Base-by-base conservation (phyloP, 1,140 invertebrate genomes). In the Caenorhabditis latens region DNA sequence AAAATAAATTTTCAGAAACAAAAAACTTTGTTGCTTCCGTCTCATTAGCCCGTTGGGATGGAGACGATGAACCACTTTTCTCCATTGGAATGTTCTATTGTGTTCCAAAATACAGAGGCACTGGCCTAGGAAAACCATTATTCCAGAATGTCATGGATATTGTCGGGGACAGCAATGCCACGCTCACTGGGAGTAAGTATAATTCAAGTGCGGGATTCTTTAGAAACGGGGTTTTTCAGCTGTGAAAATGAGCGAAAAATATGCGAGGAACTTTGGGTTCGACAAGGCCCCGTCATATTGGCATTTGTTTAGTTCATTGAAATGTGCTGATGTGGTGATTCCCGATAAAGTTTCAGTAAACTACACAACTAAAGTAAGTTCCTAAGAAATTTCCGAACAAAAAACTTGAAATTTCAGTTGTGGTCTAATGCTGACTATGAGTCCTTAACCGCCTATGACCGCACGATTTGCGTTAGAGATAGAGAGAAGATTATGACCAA, bases 121-220 rank as follows among this genome's bases (percentile, higher is more conserved):
- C n/a, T 9, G 71, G 71, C 14, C 46, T 79, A 24, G 71, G 46
- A 79, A 79, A 79, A 24, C 71, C 43, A 24, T 32, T 79, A 53
- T 79, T 79, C 46, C 6, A 79, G 71, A 50, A 79, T 9, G 71
- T 79, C 9, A 79, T 79, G 71, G 71, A 79, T 50, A 79, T 79
- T 79, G 71, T 50, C 9, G 71, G 71, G 4, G 71, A 79, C 19
- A 48, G 32, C 53, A 79, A 79, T 24, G 43, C 46, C 16, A 79
- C 71, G 1, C 53, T 79, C n/a, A 79, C 71, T 50, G 71, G 71
- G 53, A 46, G 71, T 79, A 19, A 53, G 71, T 46, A 46, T 7
- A 19, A 4, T 50, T 50, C 4, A 14, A 8, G 5, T 6, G 9
- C 1, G 11, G 11, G 11, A 9, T 63, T 7, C 8, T 63, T 1